Base-by-base conservation (phyloP, 2,888 invertebrate species). In the Epinotia nisella region DNA sequence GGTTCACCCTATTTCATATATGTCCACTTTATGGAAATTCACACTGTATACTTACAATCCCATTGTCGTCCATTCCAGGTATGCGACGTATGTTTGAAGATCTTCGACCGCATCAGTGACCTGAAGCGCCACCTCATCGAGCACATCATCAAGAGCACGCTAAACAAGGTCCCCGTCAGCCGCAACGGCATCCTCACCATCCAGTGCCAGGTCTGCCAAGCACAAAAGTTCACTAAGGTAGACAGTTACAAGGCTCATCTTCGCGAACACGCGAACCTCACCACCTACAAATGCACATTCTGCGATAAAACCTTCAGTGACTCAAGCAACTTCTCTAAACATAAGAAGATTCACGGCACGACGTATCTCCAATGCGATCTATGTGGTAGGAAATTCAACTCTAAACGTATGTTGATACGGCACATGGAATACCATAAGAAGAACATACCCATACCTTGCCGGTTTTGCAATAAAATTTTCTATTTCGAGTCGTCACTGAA, bases 251-350 rank as follows among this genome's bases (percentile, higher is more conserved):
- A 94, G 70, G 91, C 90, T 0, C 94, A 94, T 74, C 78, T 94
- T 0, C 85, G 94, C 45, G 90, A 92, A 70, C 94, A 94, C 81
- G 93, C 93, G 4, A 91, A 92, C 75, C 83, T 94, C 0, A 94
- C 94, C 0, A 75, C 91, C 0, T 94, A 94, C 84, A 89, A 92
- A 72, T 94, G 94, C 79, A 90, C 88, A 0, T 87, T 91, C 75
- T 94, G 94, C 80, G 88, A 93, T 70, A 93, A 94, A 75, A 89
- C 91, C 9, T 94, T 94, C 76, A 92, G 91, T 74, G 94, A 94
- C 71, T 94, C 94, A 21, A 92, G 92, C 74, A 94, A 94, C 74
- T 94, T 93, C 75, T 94, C 93, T 1, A 94, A 94, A 65, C 94
- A 94, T 78, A 94, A 94, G 78, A 94, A 94, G 75, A 89, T 92